Percentiles rank a stretch among this genome's conserved stretches.
Conservation (phyloP, 1,140 invertebrate species). For the Cherax quadricarinatus region DNA sequence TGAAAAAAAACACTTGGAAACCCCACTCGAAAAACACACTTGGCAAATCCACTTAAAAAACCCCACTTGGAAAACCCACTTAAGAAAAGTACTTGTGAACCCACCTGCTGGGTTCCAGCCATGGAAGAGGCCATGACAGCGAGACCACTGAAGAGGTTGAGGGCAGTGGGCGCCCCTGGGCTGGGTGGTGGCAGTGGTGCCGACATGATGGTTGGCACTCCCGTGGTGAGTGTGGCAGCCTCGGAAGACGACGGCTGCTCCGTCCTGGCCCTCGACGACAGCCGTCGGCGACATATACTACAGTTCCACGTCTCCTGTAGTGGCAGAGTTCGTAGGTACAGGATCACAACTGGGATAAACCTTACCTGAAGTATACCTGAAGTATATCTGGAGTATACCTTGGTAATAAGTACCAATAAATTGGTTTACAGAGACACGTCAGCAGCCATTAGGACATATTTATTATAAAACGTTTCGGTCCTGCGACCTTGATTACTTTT, state of each 20-base stretch:
- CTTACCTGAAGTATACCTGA: too few relatives aligned
- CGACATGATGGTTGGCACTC: constrained; percentile 62
- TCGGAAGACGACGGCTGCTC: constrained; percentile 67
- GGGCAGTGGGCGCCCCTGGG: constrained; percentile 72
- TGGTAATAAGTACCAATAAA: too few relatives aligned
- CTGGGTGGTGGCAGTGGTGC: constrained; percentile 67
- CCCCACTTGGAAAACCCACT: too few relatives aligned
- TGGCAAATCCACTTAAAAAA: too few relatives aligned
- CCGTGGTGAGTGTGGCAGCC: constrained; percentile 47
- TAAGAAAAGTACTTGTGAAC: not conserved
- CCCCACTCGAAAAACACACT: too few relatives aligned
- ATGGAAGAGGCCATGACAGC: constrained; percentile 67
- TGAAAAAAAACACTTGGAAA: too few relatives aligned
- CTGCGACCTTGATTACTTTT: too few relatives aligned
- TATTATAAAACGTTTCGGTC: not conserved
- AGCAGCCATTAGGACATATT: too few relatives aligned
- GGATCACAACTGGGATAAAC: not conserved
- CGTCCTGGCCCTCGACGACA: constrained; percentile 81
- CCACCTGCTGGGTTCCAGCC: constrained; percentile 36
- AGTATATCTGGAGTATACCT: too few relatives aligned
- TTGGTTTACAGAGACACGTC: too few relatives aligned
- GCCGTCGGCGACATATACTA: constrained; percentile 87
- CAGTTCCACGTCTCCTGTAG: constrained; percentile 86
- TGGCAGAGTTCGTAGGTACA: not conserved
- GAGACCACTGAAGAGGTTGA: constrained; percentile 73